Conservation (phyloP, 2,888 invertebrate genomes). For the Heliothis peltigera region DNA sequence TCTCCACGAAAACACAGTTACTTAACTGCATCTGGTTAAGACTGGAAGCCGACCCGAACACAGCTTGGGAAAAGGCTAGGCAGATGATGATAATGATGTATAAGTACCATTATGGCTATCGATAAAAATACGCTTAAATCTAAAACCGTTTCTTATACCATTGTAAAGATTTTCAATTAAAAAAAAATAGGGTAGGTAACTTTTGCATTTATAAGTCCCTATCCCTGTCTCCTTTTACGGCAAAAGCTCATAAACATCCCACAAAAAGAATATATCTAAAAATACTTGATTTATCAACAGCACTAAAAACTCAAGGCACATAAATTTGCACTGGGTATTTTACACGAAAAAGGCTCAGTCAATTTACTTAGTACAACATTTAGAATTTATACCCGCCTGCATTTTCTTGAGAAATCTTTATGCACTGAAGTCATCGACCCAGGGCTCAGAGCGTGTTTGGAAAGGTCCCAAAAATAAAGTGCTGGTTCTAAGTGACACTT, state of each 20-base stretch:
- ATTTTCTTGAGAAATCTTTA: conserved; percentile 21
- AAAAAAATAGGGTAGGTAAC: no score
- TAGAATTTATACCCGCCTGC: conserved; percentile 21
- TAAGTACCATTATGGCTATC: no score
- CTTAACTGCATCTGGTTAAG: no score
- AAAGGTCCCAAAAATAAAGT: conserved; percentile 24
- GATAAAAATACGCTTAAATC: no score
- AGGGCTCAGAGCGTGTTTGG: conserved; percentile 25
- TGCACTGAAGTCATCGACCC: conserved; percentile 40
- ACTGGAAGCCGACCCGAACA: no score
- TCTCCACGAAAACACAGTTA: no score
- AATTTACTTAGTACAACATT: conserved; percentile 18
- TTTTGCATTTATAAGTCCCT: conserved; percentile 4
- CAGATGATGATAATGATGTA: no score
- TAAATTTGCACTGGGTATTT: conserved; percentile 42
- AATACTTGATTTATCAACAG: conserved; percentile 33
- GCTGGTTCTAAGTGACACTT: neutral
- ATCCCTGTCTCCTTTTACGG: neutral
- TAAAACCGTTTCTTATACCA: no score
- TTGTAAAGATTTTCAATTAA: no score
- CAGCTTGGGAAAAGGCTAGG: no score
- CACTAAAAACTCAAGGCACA: conserved; percentile 21
- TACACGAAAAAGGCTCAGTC: conserved; percentile 25
- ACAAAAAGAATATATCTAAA: conserved; percentile 22
- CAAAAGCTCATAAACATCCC: conserved; percentile 5